These are phyloP conservation scores for Lophura nycthemera DNA, from an alignment of 2,113 vertebrate genomes.

Conservation along the genomic window DNA sequence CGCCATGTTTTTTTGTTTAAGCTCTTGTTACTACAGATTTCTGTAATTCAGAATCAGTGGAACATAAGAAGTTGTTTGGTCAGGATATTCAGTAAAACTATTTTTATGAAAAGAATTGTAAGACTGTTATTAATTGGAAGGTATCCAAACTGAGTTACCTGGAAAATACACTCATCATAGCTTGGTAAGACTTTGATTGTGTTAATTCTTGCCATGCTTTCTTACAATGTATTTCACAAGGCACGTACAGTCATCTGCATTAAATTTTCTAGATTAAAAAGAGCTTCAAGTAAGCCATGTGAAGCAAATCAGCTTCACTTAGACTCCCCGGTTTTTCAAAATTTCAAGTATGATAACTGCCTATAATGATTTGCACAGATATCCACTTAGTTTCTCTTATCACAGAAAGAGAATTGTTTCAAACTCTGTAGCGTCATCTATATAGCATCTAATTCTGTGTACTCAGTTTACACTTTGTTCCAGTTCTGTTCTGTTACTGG, in stretches of 20 bases:
- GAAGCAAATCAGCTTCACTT: not conserved
- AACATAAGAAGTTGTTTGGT: not conserved
- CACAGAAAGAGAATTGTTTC: not conserved
- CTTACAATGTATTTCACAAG: not conserved
- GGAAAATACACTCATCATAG: not conserved
- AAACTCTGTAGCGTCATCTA: not conserved
- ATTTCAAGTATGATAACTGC: not conserved
- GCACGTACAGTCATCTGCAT: not conserved
- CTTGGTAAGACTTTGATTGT: not conserved
- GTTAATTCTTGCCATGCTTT: not conserved
- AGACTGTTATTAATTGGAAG: not conserved
- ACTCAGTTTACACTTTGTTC: not conserved
- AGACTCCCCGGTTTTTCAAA: not conserved
- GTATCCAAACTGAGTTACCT: not conserved
- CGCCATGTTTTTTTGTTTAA: not conserved
- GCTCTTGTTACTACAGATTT: not conserved
- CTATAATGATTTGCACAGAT: not conserved
- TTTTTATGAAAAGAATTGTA: not conserved
- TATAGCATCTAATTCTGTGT: not conserved
- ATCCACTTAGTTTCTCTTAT: not conserved
- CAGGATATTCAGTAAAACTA: not conserved
- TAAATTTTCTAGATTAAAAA: not conserved
- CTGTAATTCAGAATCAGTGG: not conserved
- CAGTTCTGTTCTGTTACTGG: not conserved
- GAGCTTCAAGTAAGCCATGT: not conserved